phyloP scores from a whole-genome alignment of 2,888 invertebrate genomes.

The Drosophila villosipedis region DNA sequence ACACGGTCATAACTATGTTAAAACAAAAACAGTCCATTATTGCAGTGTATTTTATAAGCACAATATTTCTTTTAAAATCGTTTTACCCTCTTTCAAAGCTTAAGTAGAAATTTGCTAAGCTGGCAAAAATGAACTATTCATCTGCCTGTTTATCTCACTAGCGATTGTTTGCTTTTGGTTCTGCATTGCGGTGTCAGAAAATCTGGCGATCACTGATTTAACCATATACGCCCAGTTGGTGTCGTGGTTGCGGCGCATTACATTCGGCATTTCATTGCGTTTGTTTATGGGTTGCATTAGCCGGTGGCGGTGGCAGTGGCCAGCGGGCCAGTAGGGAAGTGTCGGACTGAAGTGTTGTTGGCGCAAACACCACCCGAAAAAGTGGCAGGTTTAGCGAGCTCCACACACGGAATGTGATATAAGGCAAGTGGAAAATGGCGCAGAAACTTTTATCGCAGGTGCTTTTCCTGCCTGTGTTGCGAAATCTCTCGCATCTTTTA shows the following conservation, averaged over 20 bases:
- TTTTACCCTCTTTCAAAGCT: not conserved
- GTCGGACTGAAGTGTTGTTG: slow-evolving; percentile 44
- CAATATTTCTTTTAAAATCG: not conserved
- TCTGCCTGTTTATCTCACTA: not conserved
- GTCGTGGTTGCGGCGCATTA: slow-evolving; percentile 11
- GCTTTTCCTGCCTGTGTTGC: slow-evolving; percentile 53
- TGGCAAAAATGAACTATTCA: not conserved
- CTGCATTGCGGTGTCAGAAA: slow-evolving; percentile 12
- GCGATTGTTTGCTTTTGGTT: slow-evolving; percentile 1
- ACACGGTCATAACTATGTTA: too few relatives aligned
- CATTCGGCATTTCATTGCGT: slow-evolving; percentile 53
- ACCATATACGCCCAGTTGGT: slow-evolving; percentile 31
- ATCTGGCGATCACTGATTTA: slow-evolving; percentile 30
- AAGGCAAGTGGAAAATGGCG: slow-evolving; percentile 73
- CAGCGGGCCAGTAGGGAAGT: slow-evolving; percentile 17
- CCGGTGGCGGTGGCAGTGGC: slow-evolving; percentile 10
- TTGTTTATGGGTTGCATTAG: slow-evolving; percentile 68
- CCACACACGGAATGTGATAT: slow-evolving; percentile 39
- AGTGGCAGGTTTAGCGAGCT: slow-evolving; percentile 16
- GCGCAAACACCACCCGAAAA: slow-evolving; percentile 10
- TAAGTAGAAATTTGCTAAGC: not conserved
- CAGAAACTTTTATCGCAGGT: slow-evolving; percentile 78
- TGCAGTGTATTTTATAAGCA: too few relatives aligned
- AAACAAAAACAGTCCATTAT: too few relatives aligned
- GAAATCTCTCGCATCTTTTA: slow-evolving; percentile 53